These are phyloP conservation scores for Mycteria americana DNA, from an alignment of 2,797 vertebrate genomes.

Conservation along the genomic window DNA sequence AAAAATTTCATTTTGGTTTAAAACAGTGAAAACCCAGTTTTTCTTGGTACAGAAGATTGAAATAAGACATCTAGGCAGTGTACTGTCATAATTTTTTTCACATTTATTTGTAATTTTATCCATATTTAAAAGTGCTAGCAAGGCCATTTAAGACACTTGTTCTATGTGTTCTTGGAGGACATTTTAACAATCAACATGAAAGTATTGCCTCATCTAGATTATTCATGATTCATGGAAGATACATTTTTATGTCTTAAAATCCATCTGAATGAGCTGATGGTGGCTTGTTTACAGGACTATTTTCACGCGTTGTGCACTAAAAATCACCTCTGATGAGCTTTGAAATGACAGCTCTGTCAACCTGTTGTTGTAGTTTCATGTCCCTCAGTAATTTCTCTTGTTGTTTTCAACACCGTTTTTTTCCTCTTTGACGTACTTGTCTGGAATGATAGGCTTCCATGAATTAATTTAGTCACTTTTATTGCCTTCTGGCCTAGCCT, in stretches of 20 bases:
- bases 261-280: background rate
- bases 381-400: background rate
- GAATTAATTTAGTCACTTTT: background rate
- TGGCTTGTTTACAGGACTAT: background rate
- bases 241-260: background rate
- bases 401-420: background rate
- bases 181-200: background rate
- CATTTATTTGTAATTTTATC: background rate
- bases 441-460: background rate
- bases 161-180: background rate
- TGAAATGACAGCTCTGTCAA: background rate
- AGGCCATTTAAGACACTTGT: background rate
- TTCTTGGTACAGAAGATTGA: background rate
- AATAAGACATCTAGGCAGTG: background rate
- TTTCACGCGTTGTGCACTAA: background rate
- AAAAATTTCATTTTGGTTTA: background rate
- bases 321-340: background rate
- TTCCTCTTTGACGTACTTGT: background rate
- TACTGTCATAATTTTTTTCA: background rate
- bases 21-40: background rate
- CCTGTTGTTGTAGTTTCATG: background rate
- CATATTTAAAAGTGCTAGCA: background rate
- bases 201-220: background rate
- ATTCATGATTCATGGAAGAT: background rate
- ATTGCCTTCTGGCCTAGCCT: background rate